Evolutionary conservation across 2,113 vertebrate genomes (phyloP), one percentile per base, ranked within the genome.

Genomic region (Corydoras maculifer): DNA sequence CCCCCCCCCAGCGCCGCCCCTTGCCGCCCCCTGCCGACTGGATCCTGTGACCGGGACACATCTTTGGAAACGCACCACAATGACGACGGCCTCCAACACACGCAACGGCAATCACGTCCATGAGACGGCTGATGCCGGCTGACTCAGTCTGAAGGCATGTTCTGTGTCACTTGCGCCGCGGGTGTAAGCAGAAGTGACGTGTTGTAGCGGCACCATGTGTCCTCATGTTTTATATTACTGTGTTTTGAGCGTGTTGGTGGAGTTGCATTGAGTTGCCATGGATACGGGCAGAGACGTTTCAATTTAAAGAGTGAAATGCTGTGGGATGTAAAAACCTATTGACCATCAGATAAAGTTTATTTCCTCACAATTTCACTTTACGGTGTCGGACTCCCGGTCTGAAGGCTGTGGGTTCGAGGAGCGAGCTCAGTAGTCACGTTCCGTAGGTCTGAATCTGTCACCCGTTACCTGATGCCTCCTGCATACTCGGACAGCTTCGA

Each of bases 191-290:
- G 15, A 58, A 58, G 18, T 58, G 61, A 72, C 55, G 11, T 32
- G 12, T 66, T 72, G 70, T 30, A 51, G 13, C 4, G 13, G 9
- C 14, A 18, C 55, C 70, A 65, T 35, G 15, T 72, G 10, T 32
- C 25, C 54, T 72, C 54, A 50, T 72, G 69, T 54, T 72, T 64
- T 53, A 49, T 64, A 58, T 64, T 72, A 64, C 13, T 12, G 18
- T 58, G 51, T 63, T 25, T 10, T 55, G 62, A 43, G 55, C 30
- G 50, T 18, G 53, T 57, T 57, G 11, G 51, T 72, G 29, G 60
- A 51, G 58, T 61, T 32, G 58, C 51, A 43, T 43, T 2, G 35
- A 2, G 35, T 43, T 43, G 35, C 35, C 7, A 43, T 43, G 35
- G 35, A 43, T 43, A 43, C 4, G 35, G 7, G 7, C 35, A 43